phyloP scores from a whole-genome alignment of 2,113 vertebrate species.

The Pygoscelis adeliae region DNA sequence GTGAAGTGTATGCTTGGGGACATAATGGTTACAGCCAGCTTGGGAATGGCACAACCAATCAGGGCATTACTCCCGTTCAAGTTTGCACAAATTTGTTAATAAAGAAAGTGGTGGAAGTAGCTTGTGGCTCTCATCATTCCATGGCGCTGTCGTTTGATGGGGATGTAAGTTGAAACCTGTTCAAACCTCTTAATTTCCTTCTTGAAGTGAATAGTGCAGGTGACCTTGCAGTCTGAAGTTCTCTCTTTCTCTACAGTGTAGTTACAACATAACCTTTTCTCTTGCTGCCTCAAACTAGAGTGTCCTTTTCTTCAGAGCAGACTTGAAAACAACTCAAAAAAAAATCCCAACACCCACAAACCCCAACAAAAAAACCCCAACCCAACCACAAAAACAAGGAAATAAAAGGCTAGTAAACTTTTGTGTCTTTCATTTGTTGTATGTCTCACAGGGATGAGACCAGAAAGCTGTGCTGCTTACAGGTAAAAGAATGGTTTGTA shows the following conservation, averaged over 20 bases:
- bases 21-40: constrained; percentile 97
- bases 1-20: constrained; percentile 94
- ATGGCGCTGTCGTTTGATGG: constrained; percentile 90
- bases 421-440: neutral
- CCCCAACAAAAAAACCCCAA: too few relatives aligned
- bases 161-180: constrained; percentile 82
- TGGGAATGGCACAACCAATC: constrained; percentile 93
- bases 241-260: neutral
- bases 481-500: neutral
- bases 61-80: constrained; percentile 87
- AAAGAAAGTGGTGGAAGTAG: constrained; percentile 90
- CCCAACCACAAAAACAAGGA: neutral
- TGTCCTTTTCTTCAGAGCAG: neutral
- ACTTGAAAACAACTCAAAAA: neutral
- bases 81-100: constrained; percentile 88
- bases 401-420: neutral
- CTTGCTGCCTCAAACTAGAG: neutral
- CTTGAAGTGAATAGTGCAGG: neutral
- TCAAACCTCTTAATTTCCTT: constrained; percentile 10
- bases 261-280: neutral
- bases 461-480: neutral
- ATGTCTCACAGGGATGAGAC: neutral
- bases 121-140: constrained; percentile 97
- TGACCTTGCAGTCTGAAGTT: neutral
- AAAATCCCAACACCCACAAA: neutral